phyloP scores from a whole-genome alignment of 1,140 invertebrate species.

The Heliconius nattereri region DNA sequence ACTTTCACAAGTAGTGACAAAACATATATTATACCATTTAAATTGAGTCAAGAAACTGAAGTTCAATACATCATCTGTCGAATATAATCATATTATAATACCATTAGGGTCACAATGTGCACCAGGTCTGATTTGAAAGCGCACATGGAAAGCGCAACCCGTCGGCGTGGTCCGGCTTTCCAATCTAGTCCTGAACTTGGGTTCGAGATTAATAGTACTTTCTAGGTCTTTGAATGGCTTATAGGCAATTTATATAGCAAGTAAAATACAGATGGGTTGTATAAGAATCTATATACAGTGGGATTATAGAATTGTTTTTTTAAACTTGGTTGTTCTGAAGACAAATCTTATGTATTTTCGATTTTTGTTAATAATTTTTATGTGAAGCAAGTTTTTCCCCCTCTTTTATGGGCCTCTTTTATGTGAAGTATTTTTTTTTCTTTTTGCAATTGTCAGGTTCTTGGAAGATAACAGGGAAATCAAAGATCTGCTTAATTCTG shows the following conservation, averaged over 20 bases:
- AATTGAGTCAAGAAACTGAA: background rate
- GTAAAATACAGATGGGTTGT: background rate
- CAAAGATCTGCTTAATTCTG: background rate
- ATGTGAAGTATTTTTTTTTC: too few species aligned
- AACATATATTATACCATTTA: background rate
- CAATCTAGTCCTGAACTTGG: slow-evolving; percentile 58
- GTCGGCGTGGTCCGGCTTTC: slow-evolving; percentile 60
- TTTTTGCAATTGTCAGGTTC: too few species aligned
- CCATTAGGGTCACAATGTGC: slow-evolving; percentile 44
- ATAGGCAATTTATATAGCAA: background rate
- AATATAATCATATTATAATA: slow-evolving; percentile 17
- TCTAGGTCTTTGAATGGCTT: slow-evolving; percentile 47
- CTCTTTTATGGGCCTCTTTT: too few species aligned
- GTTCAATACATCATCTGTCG: background rate
- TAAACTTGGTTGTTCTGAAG: background rate
- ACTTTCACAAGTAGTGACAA: too few species aligned
- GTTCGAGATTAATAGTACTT: slow-evolving; percentile 59
- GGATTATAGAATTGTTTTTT: background rate
- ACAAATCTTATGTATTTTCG: background rate
- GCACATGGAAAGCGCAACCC: slow-evolving; percentile 64
- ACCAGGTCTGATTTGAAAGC: slow-evolving; percentile 62
- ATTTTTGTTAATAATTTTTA: too few species aligned
- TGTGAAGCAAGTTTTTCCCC: too few species aligned
- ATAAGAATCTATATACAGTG: background rate
- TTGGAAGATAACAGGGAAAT: background rate